These are phyloP conservation scores for Drosophila phalerata DNA, from an alignment of 2,888 invertebrate genomes.

Conservation along the genomic window DNA sequence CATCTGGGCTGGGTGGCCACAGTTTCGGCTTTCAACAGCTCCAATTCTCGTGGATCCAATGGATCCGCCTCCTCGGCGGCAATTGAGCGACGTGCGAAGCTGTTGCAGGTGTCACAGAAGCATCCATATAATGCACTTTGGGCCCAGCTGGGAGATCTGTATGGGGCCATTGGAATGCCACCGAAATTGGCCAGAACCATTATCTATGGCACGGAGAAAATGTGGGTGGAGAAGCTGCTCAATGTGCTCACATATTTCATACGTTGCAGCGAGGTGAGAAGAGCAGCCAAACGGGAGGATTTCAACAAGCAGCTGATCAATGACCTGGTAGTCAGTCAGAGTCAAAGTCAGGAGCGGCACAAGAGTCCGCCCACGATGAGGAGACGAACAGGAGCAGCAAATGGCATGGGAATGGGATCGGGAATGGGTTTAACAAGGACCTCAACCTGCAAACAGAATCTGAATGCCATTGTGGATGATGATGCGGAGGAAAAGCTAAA, in stretches of 20 bases:
- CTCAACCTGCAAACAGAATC: conserved; percentile 83
- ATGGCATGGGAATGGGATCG: neutral
- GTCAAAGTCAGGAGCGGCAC: conserved; percentile 62
- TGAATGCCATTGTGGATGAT: conserved; percentile 69
- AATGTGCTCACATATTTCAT: conserved; percentile 94
- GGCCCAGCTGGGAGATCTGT: conserved; percentile 95
- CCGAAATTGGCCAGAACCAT: conserved; percentile 92
- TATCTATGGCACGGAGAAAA: conserved; percentile 89
- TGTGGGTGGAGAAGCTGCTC: conserved; percentile 90
- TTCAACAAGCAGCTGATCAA: conserved; percentile 82
- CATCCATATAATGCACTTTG: conserved; percentile 95
- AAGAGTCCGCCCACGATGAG: conserved; percentile 56
- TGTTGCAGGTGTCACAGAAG: conserved; percentile 87
- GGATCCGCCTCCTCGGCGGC: conserved; percentile 73
- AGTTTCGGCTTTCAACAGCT: conserved; percentile 86
- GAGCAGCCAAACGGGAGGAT: conserved; percentile 86
- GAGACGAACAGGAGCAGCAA: conserved; percentile 13
- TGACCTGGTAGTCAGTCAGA: conserved; percentile 64
- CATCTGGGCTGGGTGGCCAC: conserved; percentile 97
- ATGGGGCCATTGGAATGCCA: conserved; percentile 93
- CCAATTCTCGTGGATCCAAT: conserved; percentile 67
- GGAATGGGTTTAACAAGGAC: conserved; percentile 75
- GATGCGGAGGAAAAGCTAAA: conserved; percentile 19
- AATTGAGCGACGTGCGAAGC: conserved; percentile 85
- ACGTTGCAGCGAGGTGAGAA: conserved; percentile 90